Evolutionary conservation across 2,113 vertebrate species (phyloP), one percentile per base, ranked within the genome.

Genomic region (Epinephelus fuscoguttatus): DNA sequence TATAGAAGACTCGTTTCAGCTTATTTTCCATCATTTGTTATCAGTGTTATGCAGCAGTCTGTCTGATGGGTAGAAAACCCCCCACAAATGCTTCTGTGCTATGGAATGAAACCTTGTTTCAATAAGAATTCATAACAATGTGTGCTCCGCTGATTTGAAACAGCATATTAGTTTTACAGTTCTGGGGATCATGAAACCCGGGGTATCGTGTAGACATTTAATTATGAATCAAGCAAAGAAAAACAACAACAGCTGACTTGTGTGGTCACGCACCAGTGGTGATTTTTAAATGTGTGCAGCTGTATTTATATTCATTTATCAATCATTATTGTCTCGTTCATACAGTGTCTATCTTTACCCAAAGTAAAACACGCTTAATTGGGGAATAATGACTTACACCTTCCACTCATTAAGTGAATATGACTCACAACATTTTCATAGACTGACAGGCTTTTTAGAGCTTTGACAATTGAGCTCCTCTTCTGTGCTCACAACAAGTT

Each of bases 21-120:
- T 79, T 83, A 70, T 88, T 88, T 88, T 81, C 40, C 42, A 60
- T 86, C 47, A 63, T 93, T 81, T 73, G 12, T 91, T 84, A 61
- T 80, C 18, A 60, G 6, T 56, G 47, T 67, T 75, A 60, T 62
- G 17, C 37, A 12, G 17, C 45, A 12, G 63, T 77, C 56, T 45
- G 42, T 69, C 52, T 79, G 30, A 47, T 55, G 59, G 21, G 25
- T 73, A 78, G 76, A 82, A 80, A 69, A 55, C 73, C 4, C 30
- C 30, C 30, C 30, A 19, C n/a, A 80, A 70, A 87, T 50, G 75
- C 61, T 71, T 13, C 49, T 17, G 56, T 21, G 47, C n/a, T 23
- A 17, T 78, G 78, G 19, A 80, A 73, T 70, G 7, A 85, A 79
- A 61, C 59, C 53, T 60, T 68, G 27, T 53, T 23, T 70, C 37